A percentile compares a stretch with the other conserved stretches of the same genome.
phyloP scores from a whole-genome alignment of 2,888 invertebrate genomes.

The Pseudococcus jackbeardsleyi region DNA sequence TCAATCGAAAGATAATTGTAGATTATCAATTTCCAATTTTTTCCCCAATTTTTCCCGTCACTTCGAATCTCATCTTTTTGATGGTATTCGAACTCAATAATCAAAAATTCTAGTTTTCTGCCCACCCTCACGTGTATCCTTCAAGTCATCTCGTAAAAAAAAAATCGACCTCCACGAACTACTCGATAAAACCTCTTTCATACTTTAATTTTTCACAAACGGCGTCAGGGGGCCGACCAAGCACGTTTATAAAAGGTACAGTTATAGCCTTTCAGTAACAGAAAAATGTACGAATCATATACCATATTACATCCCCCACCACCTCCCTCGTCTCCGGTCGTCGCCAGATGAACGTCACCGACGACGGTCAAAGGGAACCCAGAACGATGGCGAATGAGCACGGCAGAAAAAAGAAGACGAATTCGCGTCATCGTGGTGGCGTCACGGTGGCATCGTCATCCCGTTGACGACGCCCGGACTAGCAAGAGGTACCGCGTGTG shows the following conservation, averaged over 20 bases:
- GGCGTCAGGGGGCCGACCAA: background rate
- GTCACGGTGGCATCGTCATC: background rate
- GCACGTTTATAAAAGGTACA: background rate
- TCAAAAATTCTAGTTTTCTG: too few species aligned
- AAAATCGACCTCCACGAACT: too few species aligned
- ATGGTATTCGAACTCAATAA: too few species aligned
- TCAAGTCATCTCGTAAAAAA: too few species aligned
- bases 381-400: background rate
- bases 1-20: too few species aligned
- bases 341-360: background rate
- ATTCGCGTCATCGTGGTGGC: conserved; percentile 4
- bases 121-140: too few species aligned
- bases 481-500: background rate
- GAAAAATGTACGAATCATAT: conserved; percentile 12
- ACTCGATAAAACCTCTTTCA: too few species aligned
- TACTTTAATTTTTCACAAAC: background rate
- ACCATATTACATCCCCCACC: background rate
- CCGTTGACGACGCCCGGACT: background rate
- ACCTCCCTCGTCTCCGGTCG: background rate
- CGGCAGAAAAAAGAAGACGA: background rate
- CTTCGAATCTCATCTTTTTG: too few species aligned
- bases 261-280: background rate
- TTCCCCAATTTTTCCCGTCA: too few species aligned
- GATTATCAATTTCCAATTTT: too few species aligned
- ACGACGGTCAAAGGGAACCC: background rate